Evolutionary conservation across 2,113 vertebrate genomes (phyloP).

Genomic region (Oenanthe oenanthe): DNA sequence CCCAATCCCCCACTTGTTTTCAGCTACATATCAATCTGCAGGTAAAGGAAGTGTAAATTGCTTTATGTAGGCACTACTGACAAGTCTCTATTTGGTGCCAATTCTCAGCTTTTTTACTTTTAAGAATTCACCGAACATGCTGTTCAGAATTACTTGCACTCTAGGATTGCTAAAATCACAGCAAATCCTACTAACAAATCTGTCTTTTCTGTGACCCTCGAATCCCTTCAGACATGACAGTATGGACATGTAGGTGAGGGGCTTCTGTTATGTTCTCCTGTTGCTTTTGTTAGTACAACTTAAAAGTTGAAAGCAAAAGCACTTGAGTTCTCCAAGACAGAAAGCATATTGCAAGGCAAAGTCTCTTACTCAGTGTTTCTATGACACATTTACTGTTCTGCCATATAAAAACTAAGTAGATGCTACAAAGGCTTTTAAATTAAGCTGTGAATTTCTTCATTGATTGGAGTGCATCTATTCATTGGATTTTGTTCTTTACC

Average conservation of each 20-base stretch:
- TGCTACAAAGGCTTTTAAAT: neutral
- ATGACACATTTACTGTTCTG: neutral
- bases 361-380: neutral
- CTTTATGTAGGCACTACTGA: constrained; percentile 25
- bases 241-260: neutral
- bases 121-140: neutral
- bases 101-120: constrained; percentile 30
- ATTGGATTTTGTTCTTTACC: neutral
- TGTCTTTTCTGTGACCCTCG: constrained; percentile 1
- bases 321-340: neutral
- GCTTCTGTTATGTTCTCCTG: neutral
- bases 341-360: neutral
- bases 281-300: neutral
- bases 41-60: constrained; percentile 25
- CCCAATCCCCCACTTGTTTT: neutral
- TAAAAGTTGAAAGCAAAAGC: neutral
- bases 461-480: neutral
- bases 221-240: neutral
- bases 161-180: neutral
- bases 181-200: neutral
- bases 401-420: neutral
- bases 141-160: neutral
- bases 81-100: constrained; percentile 26
- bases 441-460: neutral
- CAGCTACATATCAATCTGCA: neutral